Evolutionary conservation across 2,888 invertebrate species (phyloP), one percentile per base, ranked within the genome.

Genomic region (Pristionchus arcanus): DNA sequence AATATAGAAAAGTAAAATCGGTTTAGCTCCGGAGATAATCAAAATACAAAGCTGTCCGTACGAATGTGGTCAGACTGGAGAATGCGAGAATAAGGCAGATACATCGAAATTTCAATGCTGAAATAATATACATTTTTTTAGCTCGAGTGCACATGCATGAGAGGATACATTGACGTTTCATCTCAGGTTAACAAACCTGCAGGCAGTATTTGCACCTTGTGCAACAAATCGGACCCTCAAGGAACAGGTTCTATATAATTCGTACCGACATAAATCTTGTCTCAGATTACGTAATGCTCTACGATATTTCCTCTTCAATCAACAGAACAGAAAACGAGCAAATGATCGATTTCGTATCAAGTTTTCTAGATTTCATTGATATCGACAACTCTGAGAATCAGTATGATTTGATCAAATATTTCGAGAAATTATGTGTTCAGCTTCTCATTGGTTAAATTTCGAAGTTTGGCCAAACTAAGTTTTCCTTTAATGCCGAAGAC

Each of bases 201-300:
- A 25, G 63, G 63, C 21, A 63, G 63, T 63, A 19, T 63, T 63
- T 63, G 63, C 63, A 49, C 42, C 42, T 7, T 25, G 63, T 63
- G 63, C n/a, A n/a, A 25, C 63, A 63, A 63, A 9, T 63, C 63
- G 9, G 63, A 63, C 21, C 19, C 63, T 63, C 21, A 19, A 7
- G 63, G 63, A 63, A 63, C 63, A 63, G 63, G 63, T 63, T 49
- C 42, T 49, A 49, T 49, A 9, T 13, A 49, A 49, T 49, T 49
- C 1, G 11, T 49, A 0, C 42, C 42, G 42, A 49, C 42, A 49
- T 49, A 49, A 49, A 49, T 49, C 9, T 49, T 15, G 19, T 19
- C n/a, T 25, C 63, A 63, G 63, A 63, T 63, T 63, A 63, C 63
- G 63, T 63, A 63, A 63, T 63, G 63, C 63, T 63, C n/a, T 63